A percentile compares a stretch with the other conserved stretches of the same genome.
phyloP scores from a whole-genome alignment of 2,888 invertebrate genomes.

The Acleris cristana region DNA sequence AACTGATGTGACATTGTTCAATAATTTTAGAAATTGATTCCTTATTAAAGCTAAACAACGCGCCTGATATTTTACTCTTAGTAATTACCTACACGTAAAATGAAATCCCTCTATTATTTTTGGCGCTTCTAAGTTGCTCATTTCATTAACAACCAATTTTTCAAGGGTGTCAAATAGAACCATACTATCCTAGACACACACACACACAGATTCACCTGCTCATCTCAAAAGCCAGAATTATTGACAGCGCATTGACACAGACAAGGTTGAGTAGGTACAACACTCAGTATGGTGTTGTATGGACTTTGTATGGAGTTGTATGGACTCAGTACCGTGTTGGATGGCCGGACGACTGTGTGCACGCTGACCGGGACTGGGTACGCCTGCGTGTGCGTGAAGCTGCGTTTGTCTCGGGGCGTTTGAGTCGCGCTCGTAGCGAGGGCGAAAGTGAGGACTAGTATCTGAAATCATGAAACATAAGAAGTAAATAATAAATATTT shows the following conservation, averaged over 20 bases:
- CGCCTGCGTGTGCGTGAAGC: constrained; percentile 25
- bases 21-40: not conserved
- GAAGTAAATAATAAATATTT: not conserved
- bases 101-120: too few species aligned
- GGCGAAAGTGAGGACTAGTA: constrained; percentile 41
- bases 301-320: not conserved
- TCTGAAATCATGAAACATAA: constrained; percentile 26
- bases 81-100: not conserved
- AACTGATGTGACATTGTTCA: too few species aligned
- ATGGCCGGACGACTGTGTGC: constrained; percentile 23
- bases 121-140: too few species aligned
- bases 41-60: not conserved
- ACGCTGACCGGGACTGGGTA: constrained; percentile 27
- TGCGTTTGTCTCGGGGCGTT: constrained; percentile 44
- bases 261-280: not conserved
- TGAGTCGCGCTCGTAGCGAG: constrained; percentile 34
- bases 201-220: not conserved
- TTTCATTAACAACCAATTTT: too few species aligned
- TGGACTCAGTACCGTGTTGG: constrained; percentile 21
- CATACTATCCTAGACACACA: too few species aligned
- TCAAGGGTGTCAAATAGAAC: too few species aligned
- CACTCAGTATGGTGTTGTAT: constrained; percentile 8
- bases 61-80: not conserved
- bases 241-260: constrained; percentile 1
- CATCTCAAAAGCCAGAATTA: constrained; percentile 9